Evolutionary conservation across 1,140 invertebrate species (phyloP).

Genomic region (Octopus bimaculoides): DNA sequence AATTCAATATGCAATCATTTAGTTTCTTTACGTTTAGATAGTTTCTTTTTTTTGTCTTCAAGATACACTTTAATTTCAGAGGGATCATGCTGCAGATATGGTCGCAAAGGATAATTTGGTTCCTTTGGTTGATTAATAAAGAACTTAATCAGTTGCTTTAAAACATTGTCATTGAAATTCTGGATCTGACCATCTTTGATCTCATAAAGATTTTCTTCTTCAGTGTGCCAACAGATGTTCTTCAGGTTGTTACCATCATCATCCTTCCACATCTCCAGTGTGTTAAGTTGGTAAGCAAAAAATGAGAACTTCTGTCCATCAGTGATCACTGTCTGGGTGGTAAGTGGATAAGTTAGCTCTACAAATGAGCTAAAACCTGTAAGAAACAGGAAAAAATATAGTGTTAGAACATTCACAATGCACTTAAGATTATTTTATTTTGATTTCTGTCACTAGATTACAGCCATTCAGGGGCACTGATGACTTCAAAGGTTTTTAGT

Average conservation of each 20-base stretch:
- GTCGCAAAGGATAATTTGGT: conserved; percentile 64
- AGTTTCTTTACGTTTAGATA: no score
- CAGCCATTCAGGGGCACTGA: no score
- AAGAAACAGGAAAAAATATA: conserved; percentile 28
- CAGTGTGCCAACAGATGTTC: conserved; percentile 81
- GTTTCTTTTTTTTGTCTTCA: no score
- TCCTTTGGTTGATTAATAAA: conserved; percentile 70
- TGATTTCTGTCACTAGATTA: no score
- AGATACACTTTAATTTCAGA: no score
- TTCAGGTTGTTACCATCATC: conserved; percentile 66
- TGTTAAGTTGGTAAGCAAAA: conserved; percentile 86
- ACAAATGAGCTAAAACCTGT: conserved; percentile 82
- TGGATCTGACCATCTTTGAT: conserved; percentile 71
- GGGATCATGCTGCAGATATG: neutral
- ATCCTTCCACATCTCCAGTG: conserved; percentile 66
- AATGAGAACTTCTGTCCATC: conserved; percentile 82
- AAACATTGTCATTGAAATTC: conserved; percentile 74
- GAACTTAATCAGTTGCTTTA: conserved; percentile 73
- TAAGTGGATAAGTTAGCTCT: conserved; percentile 84
- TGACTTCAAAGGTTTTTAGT: no score
- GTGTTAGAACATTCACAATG: no score
- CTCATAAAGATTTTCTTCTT: conserved; percentile 73
- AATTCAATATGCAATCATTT: no score
- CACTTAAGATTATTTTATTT: no score
- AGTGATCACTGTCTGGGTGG: conserved; percentile 79